Conservation (phyloP, 2,113 vertebrate species). For the Morone chrysops region DNA sequence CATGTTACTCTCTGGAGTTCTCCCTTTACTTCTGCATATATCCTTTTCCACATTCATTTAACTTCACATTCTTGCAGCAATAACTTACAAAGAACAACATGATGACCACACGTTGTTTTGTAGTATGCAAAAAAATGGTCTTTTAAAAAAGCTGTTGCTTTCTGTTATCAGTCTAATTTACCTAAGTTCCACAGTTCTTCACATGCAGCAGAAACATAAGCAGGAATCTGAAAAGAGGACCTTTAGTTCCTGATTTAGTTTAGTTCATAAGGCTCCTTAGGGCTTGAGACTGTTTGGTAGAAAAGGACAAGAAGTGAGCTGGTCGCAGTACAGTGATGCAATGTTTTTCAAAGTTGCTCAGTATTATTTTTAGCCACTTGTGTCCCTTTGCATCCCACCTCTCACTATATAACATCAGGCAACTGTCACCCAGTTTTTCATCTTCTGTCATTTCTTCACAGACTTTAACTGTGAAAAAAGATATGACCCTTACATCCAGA, state of each 20-base stretch:
- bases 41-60: no score
- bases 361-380: not conserved
- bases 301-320: not conserved
- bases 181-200: not conserved
- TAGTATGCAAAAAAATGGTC: no score
- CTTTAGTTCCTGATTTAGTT: not conserved
- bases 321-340: not conserved
- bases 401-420: not conserved
- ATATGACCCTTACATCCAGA: slow-evolving; percentile 31
- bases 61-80: no score
- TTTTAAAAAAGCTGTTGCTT: no score
- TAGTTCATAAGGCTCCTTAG: not conserved
- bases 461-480: not conserved
- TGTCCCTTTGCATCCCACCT: not conserved
- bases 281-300: not conserved
- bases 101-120: no score
- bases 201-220: not conserved
- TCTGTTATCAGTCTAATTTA: not conserved
- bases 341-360: no score
- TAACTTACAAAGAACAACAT: no score
- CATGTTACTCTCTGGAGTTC: no score
- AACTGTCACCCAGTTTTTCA: not conserved
- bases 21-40: no score
- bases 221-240: not conserved
- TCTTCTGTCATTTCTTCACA: not conserved